Evolutionary conservation across 2,797 vertebrate species (phyloP), one percentile per base, ranked within the genome.

Genomic region (Tinamus major): DNA sequence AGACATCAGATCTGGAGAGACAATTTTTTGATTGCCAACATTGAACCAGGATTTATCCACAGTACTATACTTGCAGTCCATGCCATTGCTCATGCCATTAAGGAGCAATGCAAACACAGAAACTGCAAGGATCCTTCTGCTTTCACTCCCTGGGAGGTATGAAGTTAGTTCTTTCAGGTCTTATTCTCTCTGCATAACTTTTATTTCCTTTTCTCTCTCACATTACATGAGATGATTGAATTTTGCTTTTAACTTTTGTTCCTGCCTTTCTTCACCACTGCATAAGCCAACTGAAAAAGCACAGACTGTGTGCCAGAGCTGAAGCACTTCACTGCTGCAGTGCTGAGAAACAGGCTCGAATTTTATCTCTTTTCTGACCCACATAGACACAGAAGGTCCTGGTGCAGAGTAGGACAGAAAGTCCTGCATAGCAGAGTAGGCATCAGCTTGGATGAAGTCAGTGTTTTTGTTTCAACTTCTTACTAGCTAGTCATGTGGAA

Each of bases 121-220:
- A 92, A 98, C 77, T 99, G 98, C 95, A 98, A 95, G 87, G 95
- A 98, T 58, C 93, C 98, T 5, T 96, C 87, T 59, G 83, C 94
- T 31, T 93, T 99, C 79, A 86, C 98, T 49, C 98, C 98, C 11
- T 98, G 98, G 98, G 96, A 99, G 98, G 98, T 99, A 98, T 18
- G 93, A 31, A 67, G 79, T 29, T 80, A 64, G 58, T 55, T 80
- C 14, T 70, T 77, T 46, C 29, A 35, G 46, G 19, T 77, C 12
- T 89, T 31, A 14, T 62, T 51, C 21, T 87, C 33, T 74, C n/a
- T 37, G 17, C 20, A 42, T 48, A 85, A 44, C 18, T 64, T 90
- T 79, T 14, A 20, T 41, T 10, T 12, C 5, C 24, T 37, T 82
- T 92, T 96, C 77, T 5, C 55, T 96, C 51, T 10, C 21, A 15